phyloP scores from a whole-genome alignment of 2,888 invertebrate species.

The Lissocephala sabroskyi region DNA sequence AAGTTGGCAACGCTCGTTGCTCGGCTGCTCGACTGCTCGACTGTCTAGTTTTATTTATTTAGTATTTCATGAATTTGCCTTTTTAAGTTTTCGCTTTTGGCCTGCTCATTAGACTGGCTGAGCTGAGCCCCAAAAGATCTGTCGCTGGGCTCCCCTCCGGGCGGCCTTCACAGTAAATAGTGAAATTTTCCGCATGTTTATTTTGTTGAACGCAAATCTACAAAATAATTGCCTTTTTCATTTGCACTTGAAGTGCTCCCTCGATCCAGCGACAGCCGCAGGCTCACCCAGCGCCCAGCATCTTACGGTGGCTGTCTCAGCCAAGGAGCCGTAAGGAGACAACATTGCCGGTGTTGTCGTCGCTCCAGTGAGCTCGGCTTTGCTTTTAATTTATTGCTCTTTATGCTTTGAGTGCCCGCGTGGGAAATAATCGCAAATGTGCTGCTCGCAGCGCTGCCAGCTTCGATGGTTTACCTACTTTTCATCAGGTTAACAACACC shows the following conservation, averaged over 20 bases:
- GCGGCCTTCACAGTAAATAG: constrained; percentile 39
- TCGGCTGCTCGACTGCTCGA: background rate
- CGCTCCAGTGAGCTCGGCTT: constrained; percentile 24
- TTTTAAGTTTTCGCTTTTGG: constrained; percentile 39
- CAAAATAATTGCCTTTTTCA: constrained; percentile 66
- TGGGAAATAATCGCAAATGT: constrained; percentile 66
- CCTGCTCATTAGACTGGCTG: constrained; percentile 34
- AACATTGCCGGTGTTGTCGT: constrained; percentile 29
- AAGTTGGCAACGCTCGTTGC: constrained; percentile 42
- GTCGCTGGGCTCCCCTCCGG: too few species aligned
- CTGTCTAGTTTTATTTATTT: constrained; percentile 58
- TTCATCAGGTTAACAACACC: constrained; percentile 65
- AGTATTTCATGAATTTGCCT: constrained; percentile 49
- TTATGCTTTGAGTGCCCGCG: constrained; percentile 66
- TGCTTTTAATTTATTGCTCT: constrained; percentile 65
- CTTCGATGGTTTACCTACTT: constrained; percentile 47
- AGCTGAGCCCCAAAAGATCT: background rate
- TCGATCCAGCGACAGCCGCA: background rate
- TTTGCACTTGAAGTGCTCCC: constrained; percentile 57
- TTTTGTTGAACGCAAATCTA: constrained; percentile 56
- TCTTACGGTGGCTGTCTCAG: constrained; percentile 27
- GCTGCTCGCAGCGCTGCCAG: constrained; percentile 13
- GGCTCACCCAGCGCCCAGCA: constrained; percentile 25
- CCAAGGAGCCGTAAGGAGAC: too few species aligned
- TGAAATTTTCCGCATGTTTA: constrained; percentile 43